Percentiles rank a stretch among this genome's conserved stretches.
Conservation (phyloP, 2,113 vertebrate species). For the Poicephalus gulielmi region DNA sequence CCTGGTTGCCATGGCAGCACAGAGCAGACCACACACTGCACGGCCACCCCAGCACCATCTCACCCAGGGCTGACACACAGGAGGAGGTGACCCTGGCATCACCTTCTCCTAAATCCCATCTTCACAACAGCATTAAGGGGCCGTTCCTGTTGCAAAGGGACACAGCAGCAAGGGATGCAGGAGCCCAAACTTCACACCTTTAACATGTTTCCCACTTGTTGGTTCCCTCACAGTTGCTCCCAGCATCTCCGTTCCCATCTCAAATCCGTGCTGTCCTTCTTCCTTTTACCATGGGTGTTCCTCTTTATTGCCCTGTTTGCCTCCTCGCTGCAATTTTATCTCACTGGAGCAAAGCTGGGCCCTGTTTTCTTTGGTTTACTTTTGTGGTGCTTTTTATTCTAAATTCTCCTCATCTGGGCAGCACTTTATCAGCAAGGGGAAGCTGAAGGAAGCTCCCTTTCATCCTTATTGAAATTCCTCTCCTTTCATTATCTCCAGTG, state of each 20-base stretch:
- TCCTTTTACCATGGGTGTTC: neutral
- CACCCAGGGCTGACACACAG: accelerated
- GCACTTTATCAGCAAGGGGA: constrained; percentile 36
- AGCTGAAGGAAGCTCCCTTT: constrained; percentile 51
- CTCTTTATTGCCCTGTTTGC: constrained; percentile 18
- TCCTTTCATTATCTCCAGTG: constrained; percentile 69
- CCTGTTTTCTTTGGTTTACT: constrained; percentile 38
- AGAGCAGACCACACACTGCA: neutral
- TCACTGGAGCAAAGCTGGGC: neutral
- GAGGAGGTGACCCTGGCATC: neutral
- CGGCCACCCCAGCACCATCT: accelerated
- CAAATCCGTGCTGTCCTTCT: neutral
- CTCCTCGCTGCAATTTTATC: neutral
- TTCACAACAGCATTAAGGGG: accelerated
- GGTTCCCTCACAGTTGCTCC: accelerated
- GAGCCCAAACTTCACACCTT: accelerated
- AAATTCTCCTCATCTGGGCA: constrained; percentile 52
- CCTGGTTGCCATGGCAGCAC: constrained; percentile 57
- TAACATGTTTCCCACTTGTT: accelerated
- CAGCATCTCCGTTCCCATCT: accelerated
- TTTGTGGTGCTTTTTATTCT: constrained; percentile 40
- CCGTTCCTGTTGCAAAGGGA: accelerated
- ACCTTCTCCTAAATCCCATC: accelerated
- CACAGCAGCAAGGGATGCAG: accelerated
- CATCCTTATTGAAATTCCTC: constrained; percentile 63